Evolutionary conservation across 2,888 invertebrate species (phyloP).

Genomic region (Keiferia lycopersicella): DNA sequence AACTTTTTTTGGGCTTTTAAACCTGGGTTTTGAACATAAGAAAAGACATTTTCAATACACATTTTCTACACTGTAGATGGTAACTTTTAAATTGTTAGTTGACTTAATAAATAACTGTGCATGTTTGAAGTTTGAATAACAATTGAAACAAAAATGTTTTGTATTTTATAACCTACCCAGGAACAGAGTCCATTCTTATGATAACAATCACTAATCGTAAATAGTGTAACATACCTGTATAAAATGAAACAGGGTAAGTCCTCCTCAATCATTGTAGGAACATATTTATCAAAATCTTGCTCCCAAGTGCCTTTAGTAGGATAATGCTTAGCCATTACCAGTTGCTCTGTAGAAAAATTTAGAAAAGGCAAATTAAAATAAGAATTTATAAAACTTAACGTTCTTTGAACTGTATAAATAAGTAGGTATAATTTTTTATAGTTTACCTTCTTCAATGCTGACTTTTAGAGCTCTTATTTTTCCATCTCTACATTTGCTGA

Average conservation of each 20-base stretch:
- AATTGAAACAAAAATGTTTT: no score
- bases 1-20: not conserved
- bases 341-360: conserved; percentile 83
- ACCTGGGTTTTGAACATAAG: no score
- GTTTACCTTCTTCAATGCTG: conserved; percentile 91
- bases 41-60: no score
- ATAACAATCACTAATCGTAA: not conserved
- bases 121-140: no score
- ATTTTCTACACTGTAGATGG: no score
- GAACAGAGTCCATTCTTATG: no score
- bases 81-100: no score
- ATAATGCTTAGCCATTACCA: conserved; percentile 84
- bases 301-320: conserved; percentile 90
- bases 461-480: conserved; percentile 91
- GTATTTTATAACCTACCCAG: no score
- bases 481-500: conserved; percentile 91
- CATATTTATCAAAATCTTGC: conserved; percentile 90
- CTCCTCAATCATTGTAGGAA: conserved; percentile 86
- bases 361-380: not conserved
- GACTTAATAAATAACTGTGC: no score
- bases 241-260: conserved; percentile 95
- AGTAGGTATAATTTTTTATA: no score
- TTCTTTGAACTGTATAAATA: not conserved
- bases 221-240: conserved; percentile 86
- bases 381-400: no score